Conservation (phyloP, 2,888 invertebrate species). For the Morpho helenor region DNA sequence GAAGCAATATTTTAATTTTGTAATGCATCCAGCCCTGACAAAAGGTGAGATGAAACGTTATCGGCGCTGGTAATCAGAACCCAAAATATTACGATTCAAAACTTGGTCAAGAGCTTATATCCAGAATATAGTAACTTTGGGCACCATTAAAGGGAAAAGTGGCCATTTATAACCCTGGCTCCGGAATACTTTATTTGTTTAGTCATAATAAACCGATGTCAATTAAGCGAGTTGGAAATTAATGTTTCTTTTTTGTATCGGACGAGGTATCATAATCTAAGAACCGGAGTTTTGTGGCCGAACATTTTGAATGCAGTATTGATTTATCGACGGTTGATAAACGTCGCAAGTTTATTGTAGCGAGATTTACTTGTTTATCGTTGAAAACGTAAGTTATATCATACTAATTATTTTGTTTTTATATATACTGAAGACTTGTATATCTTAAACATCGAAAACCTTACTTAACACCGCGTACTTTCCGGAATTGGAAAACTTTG, state of each 20-base stretch:
- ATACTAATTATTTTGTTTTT: not conserved
- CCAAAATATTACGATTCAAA: slow-evolving; percentile 79
- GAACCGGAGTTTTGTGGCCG: slow-evolving; percentile 24
- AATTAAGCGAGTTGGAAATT: slow-evolving; percentile 62
- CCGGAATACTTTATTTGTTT: slow-evolving; percentile 67
- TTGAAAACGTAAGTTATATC: not conserved
- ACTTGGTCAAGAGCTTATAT: slow-evolving; percentile 74
- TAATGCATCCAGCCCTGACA: slow-evolving; percentile 45
- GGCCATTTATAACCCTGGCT: slow-evolving; percentile 62
- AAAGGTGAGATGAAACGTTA: slow-evolving; percentile 75
- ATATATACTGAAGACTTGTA: no score
- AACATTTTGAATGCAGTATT: slow-evolving; percentile 25
- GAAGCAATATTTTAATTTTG: no score
- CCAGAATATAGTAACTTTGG: slow-evolving; percentile 62
- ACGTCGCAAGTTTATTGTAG: slow-evolving; percentile 16
- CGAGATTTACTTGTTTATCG: slow-evolving; percentile 12
- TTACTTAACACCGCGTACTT: no score
- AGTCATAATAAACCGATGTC: slow-evolving; percentile 68
- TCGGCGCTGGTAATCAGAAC: slow-evolving; percentile 74
- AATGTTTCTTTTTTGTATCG: slow-evolving; percentile 42
- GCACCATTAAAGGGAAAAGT: slow-evolving; percentile 65
- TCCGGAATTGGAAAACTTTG: no score
- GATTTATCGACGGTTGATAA: slow-evolving; percentile 24
- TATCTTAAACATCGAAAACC: no score
- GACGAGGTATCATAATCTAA: slow-evolving; percentile 31